A percentile compares a stretch with the other conserved stretches of the same genome.
These are phyloP conservation scores for Aphidius colemani DNA, from an alignment of 2,888 invertebrate genomes.

Conservation along the genomic window DNA sequence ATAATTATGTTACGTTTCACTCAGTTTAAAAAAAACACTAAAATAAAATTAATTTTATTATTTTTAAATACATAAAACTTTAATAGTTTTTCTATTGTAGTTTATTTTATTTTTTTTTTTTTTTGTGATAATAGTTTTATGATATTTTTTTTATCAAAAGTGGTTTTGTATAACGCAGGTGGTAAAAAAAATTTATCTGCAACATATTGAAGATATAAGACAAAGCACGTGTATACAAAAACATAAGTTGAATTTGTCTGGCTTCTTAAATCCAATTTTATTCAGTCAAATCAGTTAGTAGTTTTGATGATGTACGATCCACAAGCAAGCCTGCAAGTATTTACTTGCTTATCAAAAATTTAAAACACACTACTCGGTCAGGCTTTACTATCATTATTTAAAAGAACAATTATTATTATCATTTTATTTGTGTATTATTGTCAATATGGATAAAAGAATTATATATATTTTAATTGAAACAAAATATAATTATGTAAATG, in stretches of 20 bases:
- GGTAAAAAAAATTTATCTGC: slow-evolving; percentile 4
- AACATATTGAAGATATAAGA: slow-evolving; percentile 11
- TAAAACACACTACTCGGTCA: too few relatives aligned
- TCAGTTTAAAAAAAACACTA: too few relatives aligned
- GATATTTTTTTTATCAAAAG: too few relatives aligned
- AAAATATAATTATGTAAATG: neutral
- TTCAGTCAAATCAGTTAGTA: slow-evolving; percentile 29
- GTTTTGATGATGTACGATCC: neutral
- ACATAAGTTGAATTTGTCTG: slow-evolving; percentile 39
- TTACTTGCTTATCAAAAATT: neutral
- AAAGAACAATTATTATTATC: neutral
- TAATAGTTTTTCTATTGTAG: too few relatives aligned
- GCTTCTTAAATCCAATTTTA: slow-evolving; percentile 54
- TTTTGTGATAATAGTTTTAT: too few relatives aligned
- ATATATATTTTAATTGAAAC: neutral
- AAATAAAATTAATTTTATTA: too few relatives aligned
- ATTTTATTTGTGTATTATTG: neutral
- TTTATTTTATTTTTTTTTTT: too few relatives aligned
- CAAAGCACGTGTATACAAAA: slow-evolving; percentile 39
- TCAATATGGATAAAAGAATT: slow-evolving; percentile 18
- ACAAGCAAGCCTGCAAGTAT: neutral
- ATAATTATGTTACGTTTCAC: too few relatives aligned
- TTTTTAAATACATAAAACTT: too few relatives aligned
- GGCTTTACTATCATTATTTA: neutral
- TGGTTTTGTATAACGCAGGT: too few relatives aligned